Evolutionary conservation across 2,113 vertebrate genomes (phyloP), one percentile per base, ranked within the genome.

Genomic region (Athene noctua): DNA sequence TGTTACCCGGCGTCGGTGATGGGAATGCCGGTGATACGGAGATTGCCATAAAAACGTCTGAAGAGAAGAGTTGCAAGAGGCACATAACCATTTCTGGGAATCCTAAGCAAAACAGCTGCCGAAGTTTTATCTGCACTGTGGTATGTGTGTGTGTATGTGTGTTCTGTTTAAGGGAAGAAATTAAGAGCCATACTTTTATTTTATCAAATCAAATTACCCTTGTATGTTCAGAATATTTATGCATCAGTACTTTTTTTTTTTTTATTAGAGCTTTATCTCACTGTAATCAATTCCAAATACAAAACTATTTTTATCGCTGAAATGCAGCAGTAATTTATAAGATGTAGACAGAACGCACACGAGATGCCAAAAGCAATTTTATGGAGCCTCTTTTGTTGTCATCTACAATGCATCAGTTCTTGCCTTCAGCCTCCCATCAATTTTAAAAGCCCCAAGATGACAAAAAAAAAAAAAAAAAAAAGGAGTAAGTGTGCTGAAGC

Each of bases 251-350:
- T 71, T 93, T 92, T 77, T 73, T 63, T 72, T 68, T 54, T 80
- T 81, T 74, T 54, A 79, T 95, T 86, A 72, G 77, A 67, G 86
- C 88, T 91, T 97, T 97, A 96, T 96, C 92, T 95, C 66, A 23
- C 91, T 95, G 94, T 95, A 97, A 96, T 96, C 95, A 89, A 92
- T 97, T 94, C 95, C 97, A 96, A 97, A 96, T 92, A 83, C 90
- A 92, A 94, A 89, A n/a, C 92, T 95, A 94, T 95, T 95, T 97
- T 95, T 96, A 80, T 91, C 49, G 0, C 88, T 44, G 86, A 94
- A 94, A 78, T 32, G 88, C 94, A 92, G 94, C 83, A 71, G 95
- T 94, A 92, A 94, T 96, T 97, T 95, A 92, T 89, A 91, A 92
- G 96, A 96, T 51, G 80, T 85, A 94, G 86, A 93, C n/a, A 16